These are phyloP conservation scores for Tetrax tetrax DNA, from an alignment of 2,113 vertebrate genomes.

Conservation along the genomic window DNA sequence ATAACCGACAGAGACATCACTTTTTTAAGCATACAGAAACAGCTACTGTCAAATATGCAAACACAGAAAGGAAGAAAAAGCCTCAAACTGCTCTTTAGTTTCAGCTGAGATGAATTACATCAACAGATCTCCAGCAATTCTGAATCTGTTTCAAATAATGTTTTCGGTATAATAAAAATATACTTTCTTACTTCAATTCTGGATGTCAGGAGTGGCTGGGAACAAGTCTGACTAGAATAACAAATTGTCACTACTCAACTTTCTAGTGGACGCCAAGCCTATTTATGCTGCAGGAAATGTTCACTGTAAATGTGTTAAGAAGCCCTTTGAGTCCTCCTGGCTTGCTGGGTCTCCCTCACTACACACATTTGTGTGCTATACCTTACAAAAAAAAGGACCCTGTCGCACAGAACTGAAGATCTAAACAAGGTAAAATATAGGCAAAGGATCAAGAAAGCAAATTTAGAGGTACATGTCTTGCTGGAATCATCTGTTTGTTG, in stretches of 20 bases:
- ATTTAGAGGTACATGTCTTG: background rate
- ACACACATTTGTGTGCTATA: background rate
- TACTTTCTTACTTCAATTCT: constrained; percentile 1
- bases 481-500: background rate
- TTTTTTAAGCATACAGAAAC: constrained; percentile 11
- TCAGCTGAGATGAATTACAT: constrained; percentile 11
- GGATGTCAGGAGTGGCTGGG: constrained; percentile 12
- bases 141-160: background rate
- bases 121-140: constrained; percentile 14
- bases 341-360: background rate
- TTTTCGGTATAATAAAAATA: constrained; percentile 45
- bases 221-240: constrained; percentile 51
- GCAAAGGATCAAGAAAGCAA: background rate
- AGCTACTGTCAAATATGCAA: constrained; percentile 47
- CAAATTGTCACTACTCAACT: constrained; percentile 47
- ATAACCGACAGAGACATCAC: constrained; percentile 16
- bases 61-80: background rate
- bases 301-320: constrained; percentile 17
- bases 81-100: background rate
- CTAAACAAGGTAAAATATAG: background rate
- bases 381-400: background rate
- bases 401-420: background rate
- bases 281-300: constrained; percentile 45
- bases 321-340: constrained; percentile 18
- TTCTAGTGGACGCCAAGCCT: constrained; percentile 41